These are phyloP conservation scores for Paramuricea clavata DNA, from an alignment of 92 coral and sea anemone species.

Conservation along the genomic window DNA sequence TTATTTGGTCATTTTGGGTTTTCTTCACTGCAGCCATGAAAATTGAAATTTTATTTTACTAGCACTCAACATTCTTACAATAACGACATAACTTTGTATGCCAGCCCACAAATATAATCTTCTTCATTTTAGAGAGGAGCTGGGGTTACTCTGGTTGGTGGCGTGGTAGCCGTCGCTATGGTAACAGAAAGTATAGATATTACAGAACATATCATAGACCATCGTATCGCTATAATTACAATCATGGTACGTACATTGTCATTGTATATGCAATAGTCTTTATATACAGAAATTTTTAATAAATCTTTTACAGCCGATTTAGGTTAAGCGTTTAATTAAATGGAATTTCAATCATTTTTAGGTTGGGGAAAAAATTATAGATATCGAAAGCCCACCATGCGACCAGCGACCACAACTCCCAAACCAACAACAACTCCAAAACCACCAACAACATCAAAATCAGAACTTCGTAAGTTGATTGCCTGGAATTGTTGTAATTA, in stretches of 20 bases:
- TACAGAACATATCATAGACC: conserved; percentile 20
- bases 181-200: neutral
- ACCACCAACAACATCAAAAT: neutral
- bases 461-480: conserved; percentile 19
- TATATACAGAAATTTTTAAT: neutral
- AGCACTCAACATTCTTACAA: neutral
- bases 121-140: conserved; percentile 8
- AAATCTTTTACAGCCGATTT: neutral
- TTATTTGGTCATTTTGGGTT: too few relatives aligned
- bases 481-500: neutral
- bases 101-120: neutral
- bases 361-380: conserved; percentile 5
- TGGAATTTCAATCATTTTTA: neutral
- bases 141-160: conserved; percentile 22
- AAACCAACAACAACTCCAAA: conserved; percentile 13
- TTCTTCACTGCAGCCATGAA: too few relatives aligned
- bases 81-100: neutral
- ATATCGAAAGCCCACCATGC: conserved; percentile 16
- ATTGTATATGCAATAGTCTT: neutral
- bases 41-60: too few relatives aligned
- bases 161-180: conserved; percentile 6
- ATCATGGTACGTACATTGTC: neutral
- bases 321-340: neutral
- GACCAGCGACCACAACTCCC: conserved; percentile 10
- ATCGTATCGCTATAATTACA: neutral